Base-by-base conservation (phyloP, 1,140 invertebrate species). In the Saccostrea glomerata region DNA sequence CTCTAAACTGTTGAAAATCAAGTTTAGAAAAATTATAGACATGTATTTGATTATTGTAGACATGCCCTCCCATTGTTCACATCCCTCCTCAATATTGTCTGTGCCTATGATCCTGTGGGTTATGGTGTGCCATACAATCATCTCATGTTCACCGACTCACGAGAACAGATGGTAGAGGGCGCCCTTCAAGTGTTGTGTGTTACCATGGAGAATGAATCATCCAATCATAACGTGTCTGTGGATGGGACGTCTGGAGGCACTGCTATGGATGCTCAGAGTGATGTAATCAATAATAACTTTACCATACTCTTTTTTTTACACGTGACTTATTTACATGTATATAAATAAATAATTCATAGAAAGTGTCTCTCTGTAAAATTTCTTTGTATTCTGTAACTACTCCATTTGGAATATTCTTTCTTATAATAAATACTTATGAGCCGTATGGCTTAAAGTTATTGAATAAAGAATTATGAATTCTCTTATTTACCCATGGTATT, bases 21-120 rank as follows among this genome's bases (percentile, higher is more conserved):
- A 47, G 9, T 36, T 36, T 47, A 3, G 9, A 63, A 11, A 66
- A 66, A n/a, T 20, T n/a, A 5, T 63, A n/a, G 6, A 63, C 5
- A 0, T 47, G n/a, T 83, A n/a, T 84, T 83, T 60, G 12, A 86
- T 36, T 86, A 20, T 91, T 92, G 20, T 93, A 96, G 97, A 82
- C 99, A 99, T 96, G 98, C 98, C 11, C 95, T 99, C 84, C 99
- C 99, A 0, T 96, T 99, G 94, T 99, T 99, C 94, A 99, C 99
- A 0, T 99, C 99, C 0, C 96, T 99, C 1, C 95, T 99, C 88
- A 99, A 99, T 95, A 97, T 98, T 2, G 98, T 99, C 23, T 99
- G 98, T 95, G 97, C 98, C 0, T 99, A 99, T 94, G 98, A 99
- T 96, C 99, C 99, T 0, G 98, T 99, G 47, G 99, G 99, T 6